Evolutionary conservation across 2,888 invertebrate genomes (phyloP).

Genomic region (Leptinotarsa juncta): DNA sequence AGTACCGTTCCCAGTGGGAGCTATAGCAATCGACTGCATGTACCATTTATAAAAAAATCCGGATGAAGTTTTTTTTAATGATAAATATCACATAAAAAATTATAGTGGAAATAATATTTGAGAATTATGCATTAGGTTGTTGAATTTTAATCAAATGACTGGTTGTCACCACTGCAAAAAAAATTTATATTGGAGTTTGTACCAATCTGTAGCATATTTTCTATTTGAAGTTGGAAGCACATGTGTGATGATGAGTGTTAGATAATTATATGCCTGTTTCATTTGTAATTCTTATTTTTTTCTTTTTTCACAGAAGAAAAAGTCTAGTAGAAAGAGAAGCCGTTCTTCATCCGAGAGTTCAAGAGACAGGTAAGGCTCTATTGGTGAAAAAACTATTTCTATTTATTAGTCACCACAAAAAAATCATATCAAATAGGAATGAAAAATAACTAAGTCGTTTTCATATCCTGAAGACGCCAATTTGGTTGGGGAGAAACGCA

Average conservation of each 20-base stretch:
- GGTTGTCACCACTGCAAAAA: background rate
- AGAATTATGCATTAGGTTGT: conserved; percentile 2
- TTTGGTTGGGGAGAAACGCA: background rate
- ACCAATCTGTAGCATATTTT: conserved; percentile 1
- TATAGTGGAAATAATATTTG: background rate
- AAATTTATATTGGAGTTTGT: conserved; percentile 4
- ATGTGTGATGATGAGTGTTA: conserved; percentile 23
- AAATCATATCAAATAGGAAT: too few species aligned
- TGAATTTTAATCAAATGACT: conserved; percentile 7
- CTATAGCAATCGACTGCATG: conserved; percentile 26
- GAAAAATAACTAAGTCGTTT: background rate
- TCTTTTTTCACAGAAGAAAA: conserved; percentile 69
- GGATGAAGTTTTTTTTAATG: conserved; percentile 15
- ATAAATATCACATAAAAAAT: background rate
- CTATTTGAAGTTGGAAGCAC: conserved; percentile 21
- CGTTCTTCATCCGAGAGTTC: conserved; percentile 70
- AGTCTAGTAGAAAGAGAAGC: conserved; percentile 67
- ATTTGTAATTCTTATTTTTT: background rate
- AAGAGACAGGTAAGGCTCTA: conserved; percentile 67
- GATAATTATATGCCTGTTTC: background rate
- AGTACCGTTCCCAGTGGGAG: conserved; percentile 54
- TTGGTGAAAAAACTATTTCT: background rate
- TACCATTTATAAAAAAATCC: conserved; percentile 20
- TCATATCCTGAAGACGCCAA: background rate
- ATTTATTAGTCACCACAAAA: too few species aligned